A percentile compares a stretch with the other conserved stretches of the same genome.
These are phyloP conservation scores for Drosophila rubida DNA, from an alignment of 2,888 invertebrate species.

Conservation along the genomic window DNA sequence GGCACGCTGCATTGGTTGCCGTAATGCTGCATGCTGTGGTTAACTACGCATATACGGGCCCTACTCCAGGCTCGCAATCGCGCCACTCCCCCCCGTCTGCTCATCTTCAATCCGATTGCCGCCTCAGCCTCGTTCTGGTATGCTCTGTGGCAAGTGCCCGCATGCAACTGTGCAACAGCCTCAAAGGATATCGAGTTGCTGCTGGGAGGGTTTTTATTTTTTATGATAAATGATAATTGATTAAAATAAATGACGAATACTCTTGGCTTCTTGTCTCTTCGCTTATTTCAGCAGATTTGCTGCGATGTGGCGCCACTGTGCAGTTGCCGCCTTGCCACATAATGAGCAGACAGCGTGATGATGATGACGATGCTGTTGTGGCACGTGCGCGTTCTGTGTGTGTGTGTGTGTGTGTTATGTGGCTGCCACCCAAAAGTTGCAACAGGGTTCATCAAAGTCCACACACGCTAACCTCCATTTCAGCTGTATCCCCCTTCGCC, in stretches of 20 bases:
- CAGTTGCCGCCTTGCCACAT: conserved; percentile 13
- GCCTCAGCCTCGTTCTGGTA: not conserved
- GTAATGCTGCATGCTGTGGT: conserved; percentile 9
- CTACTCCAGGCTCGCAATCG: not conserved
- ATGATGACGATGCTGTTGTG: conserved; percentile 39
- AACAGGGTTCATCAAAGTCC: conserved; percentile 64
- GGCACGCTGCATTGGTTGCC: conserved; percentile 15
- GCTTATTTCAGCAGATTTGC: not conserved
- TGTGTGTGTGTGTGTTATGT: conserved; percentile 68
- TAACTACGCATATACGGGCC: conserved; percentile 21
- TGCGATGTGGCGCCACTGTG: conserved; percentile 3
- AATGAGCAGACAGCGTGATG: conserved; percentile 30
- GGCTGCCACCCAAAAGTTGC: conserved; percentile 62
- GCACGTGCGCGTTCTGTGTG: conserved; percentile 63
- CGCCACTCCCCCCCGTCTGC: not conserved
- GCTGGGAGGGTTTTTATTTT: not conserved
- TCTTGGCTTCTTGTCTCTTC: not conserved
- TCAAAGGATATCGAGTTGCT: not conserved
- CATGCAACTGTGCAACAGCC: conserved; percentile 11
- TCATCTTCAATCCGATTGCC: not conserved
- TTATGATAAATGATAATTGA: conserved; percentile 12
- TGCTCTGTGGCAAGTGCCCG: conserved; percentile 1
- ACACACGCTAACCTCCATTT: conserved; percentile 6
- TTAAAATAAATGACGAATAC: conserved; percentile 2
- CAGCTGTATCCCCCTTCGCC: conserved; percentile 1